Conservation (phyloP, 1,140 invertebrate genomes). For the Leptoteleia sp. region DNA sequence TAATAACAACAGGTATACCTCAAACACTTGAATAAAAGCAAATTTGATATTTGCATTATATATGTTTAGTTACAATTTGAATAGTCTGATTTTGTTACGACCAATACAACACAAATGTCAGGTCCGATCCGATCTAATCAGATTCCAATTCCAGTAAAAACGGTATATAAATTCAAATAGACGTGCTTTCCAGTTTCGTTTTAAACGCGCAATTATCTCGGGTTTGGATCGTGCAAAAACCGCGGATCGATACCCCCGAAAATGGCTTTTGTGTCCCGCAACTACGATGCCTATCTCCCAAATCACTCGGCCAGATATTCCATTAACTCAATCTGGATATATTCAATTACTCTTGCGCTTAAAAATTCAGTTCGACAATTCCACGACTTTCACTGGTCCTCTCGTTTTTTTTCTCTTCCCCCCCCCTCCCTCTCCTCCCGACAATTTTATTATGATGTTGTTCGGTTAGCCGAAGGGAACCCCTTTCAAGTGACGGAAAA, state of each 20-base stretch:
- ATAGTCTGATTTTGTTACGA: no score
- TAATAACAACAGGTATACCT: no score
- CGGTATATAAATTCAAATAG: neutral
- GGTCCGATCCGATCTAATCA: no score
- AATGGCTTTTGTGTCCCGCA: slow-evolving; percentile 62
- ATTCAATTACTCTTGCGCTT: slow-evolving; percentile 34
- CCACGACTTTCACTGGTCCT: slow-evolving; percentile 7
- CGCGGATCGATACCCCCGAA: slow-evolving; percentile 67
- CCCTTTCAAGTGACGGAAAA: slow-evolving; percentile 69
- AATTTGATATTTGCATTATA: no score
- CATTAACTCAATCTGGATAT: slow-evolving; percentile 27
- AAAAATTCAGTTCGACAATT: slow-evolving; percentile 35
- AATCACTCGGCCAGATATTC: neutral
- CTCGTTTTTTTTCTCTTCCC: slow-evolving; percentile 1
- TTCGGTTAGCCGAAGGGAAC: slow-evolving; percentile 52
- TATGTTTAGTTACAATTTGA: no score
- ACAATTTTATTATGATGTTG: no score
- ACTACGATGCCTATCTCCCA: slow-evolving; percentile 67
- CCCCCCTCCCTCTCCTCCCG: no score
- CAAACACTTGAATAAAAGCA: no score
- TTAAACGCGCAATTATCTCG: slow-evolving; percentile 27
- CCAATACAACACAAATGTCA: no score
- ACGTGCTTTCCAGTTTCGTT: neutral
- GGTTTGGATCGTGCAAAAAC: slow-evolving; percentile 63
- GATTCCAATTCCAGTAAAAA: neutral